A percentile compares a stretch with the other conserved stretches of the same genome.
Conservation (phyloP, 2,113 vertebrate genomes). For the Xenopus laevis region DNA sequence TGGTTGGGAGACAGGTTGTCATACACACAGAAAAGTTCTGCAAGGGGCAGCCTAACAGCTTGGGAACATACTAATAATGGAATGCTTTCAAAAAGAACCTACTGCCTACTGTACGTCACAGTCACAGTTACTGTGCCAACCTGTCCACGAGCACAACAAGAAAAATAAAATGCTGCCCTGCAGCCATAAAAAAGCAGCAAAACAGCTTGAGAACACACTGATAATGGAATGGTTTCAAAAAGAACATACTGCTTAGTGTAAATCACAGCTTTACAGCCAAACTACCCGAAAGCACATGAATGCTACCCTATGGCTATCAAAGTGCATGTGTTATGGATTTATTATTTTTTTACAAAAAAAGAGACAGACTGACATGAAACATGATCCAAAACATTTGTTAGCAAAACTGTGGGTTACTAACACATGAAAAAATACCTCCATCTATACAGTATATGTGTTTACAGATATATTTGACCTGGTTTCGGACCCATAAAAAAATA, state of each 20-base stretch:
- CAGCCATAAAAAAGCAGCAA: neutral
- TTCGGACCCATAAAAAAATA: no score
- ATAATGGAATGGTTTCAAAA: neutral
- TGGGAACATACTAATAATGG: constrained; percentile 12
- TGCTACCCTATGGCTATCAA: neutral
- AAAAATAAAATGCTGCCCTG: neutral
- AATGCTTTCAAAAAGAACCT: neutral
- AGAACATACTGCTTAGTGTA: neutral
- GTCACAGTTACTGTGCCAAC: neutral
- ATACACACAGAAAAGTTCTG: constrained; percentile 19
- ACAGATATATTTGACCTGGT: no score
- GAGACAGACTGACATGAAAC: no score
- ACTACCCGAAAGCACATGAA: neutral
- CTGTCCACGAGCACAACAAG: neutral
- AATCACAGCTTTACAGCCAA: neutral
- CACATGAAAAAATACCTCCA: no score
- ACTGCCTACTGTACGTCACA: neutral
- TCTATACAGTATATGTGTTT: no score
- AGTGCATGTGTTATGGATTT: neutral
- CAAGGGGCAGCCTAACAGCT: constrained; percentile 12
- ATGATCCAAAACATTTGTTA: no score
- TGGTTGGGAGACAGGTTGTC: constrained; percentile 14
- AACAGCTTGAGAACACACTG: constrained; percentile 8
- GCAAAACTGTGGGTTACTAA: no score
- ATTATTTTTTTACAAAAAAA: no score